Percentiles rank a stretch among this genome's conserved stretches.
Evolutionary conservation across 2,113 vertebrate genomes (phyloP).

Genomic region (Plecotus auritus): DNA sequence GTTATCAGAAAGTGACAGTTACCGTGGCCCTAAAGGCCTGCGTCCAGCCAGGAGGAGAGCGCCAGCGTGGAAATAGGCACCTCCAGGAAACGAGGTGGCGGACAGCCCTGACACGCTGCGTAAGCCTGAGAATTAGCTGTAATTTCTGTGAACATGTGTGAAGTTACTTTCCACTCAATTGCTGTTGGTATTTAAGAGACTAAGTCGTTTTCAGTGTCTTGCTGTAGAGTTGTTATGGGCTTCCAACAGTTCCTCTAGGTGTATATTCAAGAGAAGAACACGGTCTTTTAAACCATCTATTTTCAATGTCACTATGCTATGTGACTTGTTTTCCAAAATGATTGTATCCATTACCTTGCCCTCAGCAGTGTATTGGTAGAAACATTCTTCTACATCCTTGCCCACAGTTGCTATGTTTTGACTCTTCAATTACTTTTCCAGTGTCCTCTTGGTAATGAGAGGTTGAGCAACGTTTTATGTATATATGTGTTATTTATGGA

Average conservation of each 20-base stretch:
- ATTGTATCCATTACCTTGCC: not conserved
- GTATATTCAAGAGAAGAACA: not conserved
- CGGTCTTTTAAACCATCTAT: not conserved
- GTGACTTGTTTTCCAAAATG: not conserved
- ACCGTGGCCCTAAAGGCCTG: accelerated
- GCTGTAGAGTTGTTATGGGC: not conserved
- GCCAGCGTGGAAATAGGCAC: not conserved
- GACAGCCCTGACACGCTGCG: not conserved
- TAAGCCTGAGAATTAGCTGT: not conserved
- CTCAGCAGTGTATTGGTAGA: not conserved
- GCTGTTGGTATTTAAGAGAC: not conserved
- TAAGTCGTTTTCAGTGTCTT: not conserved
- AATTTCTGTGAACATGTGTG: not conserved
- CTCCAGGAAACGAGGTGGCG: no score
- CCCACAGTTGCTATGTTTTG: not conserved
- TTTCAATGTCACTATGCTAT: not conserved
- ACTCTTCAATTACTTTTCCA: not conserved
- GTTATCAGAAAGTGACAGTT: not conserved
- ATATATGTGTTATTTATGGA: not conserved
- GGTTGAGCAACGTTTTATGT: not conserved
- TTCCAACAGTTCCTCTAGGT: not conserved
- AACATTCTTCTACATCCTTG: not conserved
- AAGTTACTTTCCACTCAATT: not conserved
- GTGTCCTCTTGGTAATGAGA: not conserved
- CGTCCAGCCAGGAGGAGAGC: not conserved